Evolutionary conservation across 1,140 invertebrate genomes (phyloP).

Genomic region (Leucophenga varia): DNA sequence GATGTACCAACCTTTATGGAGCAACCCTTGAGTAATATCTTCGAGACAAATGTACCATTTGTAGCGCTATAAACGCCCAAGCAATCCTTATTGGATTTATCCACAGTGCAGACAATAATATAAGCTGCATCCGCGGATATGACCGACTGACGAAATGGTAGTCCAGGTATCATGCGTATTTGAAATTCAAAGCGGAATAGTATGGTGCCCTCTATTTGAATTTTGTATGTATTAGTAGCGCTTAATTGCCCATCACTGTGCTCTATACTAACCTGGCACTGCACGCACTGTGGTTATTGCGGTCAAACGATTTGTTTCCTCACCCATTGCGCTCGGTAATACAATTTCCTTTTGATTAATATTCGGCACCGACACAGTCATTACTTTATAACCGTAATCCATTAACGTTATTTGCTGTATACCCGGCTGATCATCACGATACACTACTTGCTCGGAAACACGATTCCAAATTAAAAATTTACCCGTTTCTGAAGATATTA

Average conservation of each 20-base stretch:
- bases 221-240: background rate
- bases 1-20: constrained; percentile 62
- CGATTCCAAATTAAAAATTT: constrained; percentile 91
- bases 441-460: constrained; percentile 77
- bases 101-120: constrained; percentile 75
- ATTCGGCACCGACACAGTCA: constrained; percentile 76
- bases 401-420: constrained; percentile 84
- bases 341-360: constrained; percentile 58
- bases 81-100: constrained; percentile 81
- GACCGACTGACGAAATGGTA: constrained; percentile 70
- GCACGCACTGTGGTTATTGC: constrained; percentile 68
- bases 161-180: constrained; percentile 67
- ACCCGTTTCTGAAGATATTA: constrained; percentile 90
- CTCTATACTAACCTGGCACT: constrained; percentile 66
- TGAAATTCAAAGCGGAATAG: constrained; percentile 81
- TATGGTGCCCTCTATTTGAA: constrained; percentile 68
- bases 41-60: constrained; percentile 78
- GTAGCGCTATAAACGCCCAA: constrained; percentile 81
- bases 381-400: constrained; percentile 78
- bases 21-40: constrained; percentile 65
- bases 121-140: constrained; percentile 79
- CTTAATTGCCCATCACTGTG: too few relatives aligned
- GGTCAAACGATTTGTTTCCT: constrained; percentile 62
- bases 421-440: constrained; percentile 80
- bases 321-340: constrained; percentile 18